A percentile compares a stretch with the other conserved stretches of the same genome.
Conservation (phyloP, 1,140 invertebrate genomes). For the Apocrypta bakeri region DNA sequence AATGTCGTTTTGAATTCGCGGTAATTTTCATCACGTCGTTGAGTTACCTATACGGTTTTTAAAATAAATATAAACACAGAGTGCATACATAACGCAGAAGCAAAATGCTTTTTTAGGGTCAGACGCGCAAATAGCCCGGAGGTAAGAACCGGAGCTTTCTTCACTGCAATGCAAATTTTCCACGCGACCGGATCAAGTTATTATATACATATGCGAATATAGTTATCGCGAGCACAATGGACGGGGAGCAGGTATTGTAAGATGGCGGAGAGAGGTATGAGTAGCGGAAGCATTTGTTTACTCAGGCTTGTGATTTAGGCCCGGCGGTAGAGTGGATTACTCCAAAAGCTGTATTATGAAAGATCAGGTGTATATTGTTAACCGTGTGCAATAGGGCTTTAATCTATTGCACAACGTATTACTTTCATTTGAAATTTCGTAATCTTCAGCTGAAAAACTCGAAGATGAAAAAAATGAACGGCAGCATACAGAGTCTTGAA, state of each 20-base stretch:
- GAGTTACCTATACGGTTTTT: not conserved
- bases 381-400: not conserved
- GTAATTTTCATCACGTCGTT: not conserved
- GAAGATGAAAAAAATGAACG: no score
- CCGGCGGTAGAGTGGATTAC: not conserved
- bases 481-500: not conserved
- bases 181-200: not conserved
- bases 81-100: not conserved
- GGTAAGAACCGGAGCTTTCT: not conserved
- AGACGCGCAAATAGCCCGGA: not conserved
- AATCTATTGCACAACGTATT: not conserved
- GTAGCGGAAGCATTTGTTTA: not conserved
- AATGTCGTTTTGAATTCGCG: no score
- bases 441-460: not conserved
- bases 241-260: not conserved
- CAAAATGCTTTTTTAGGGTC: not conserved
- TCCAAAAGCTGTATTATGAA: not conserved
- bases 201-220: not conserved
- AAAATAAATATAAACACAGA: not conserved
- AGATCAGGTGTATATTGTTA: not conserved
- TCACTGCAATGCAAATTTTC: not conserved
- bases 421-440: not conserved
- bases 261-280: not conserved
- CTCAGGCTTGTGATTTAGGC: not conserved
- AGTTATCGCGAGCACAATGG: not conserved